Conservation (phyloP, 2,797 vertebrate genomes). For the Capromys pilorides region DNA sequence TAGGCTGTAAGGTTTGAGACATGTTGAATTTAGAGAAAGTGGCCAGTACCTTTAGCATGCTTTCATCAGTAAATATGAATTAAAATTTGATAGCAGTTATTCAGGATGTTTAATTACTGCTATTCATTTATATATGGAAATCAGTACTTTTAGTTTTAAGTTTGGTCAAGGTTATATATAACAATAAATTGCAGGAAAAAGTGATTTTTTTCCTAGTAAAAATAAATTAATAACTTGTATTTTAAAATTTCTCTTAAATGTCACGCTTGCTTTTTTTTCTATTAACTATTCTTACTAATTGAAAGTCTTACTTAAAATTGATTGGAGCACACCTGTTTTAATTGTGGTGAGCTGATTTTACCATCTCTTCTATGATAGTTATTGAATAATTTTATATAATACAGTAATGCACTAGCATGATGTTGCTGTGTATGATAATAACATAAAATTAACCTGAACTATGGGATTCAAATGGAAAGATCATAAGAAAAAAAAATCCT, state of each 20-base stretch:
- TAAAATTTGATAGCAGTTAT: not conserved
- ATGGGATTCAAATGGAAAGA: not conserved
- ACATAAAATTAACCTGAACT: not conserved
- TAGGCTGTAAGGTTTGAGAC: not conserved
- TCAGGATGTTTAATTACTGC: not conserved
- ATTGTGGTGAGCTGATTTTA: not conserved
- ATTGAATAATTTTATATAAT: not conserved
- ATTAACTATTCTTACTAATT: conserved; percentile 4
- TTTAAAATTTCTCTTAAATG: conserved; percentile 49
- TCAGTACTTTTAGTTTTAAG: not conserved
- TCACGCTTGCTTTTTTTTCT: not conserved
- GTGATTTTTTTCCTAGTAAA: conserved; percentile 46
- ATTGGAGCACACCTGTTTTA: not conserved
- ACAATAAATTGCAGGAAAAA: conserved; percentile 25
- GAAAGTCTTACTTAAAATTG: conserved; percentile 12
- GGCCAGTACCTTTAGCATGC: not conserved
- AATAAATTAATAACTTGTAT: not conserved
- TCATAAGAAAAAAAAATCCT: not conserved
- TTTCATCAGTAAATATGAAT: conserved; percentile 38
- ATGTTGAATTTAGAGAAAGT: conserved; percentile 15
- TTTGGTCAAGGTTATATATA: conserved; percentile 1
- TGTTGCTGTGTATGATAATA: not conserved
- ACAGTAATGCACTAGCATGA: not conserved
- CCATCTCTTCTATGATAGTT: not conserved
- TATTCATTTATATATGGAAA: not conserved